phyloP scores from a whole-genome alignment of 2,797 vertebrate genomes.

The Amblyraja radiata region DNA sequence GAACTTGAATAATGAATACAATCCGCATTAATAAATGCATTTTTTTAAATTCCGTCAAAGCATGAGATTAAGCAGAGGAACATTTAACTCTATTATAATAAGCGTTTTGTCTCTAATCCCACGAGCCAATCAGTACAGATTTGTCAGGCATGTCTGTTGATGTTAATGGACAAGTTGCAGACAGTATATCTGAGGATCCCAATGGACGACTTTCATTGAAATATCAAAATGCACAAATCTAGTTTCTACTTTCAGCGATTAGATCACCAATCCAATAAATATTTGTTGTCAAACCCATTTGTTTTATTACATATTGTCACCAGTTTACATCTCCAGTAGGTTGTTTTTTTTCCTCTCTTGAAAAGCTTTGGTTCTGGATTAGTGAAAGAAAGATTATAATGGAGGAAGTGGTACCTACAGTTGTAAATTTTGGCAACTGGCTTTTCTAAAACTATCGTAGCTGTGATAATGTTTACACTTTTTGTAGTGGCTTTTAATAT shows the following conservation, averaged over 20 bases:
- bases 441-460: neutral
- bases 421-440: neutral
- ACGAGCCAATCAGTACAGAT: conserved; percentile 14
- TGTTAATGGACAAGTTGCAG: neutral
- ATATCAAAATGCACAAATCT: neutral
- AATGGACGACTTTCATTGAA: neutral
- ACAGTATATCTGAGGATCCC: neutral
- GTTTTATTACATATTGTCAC: neutral
- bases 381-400: neutral
- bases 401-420: neutral
- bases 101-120: neutral
- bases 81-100: neutral
- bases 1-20: neutral
- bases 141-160: neutral
- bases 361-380: neutral
- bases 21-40: neutral
- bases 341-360: neutral
- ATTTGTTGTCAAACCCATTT: neutral
- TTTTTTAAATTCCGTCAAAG: neutral
- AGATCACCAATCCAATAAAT: neutral
- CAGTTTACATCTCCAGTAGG: neutral
- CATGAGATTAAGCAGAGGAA: neutral
- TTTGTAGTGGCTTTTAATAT: neutral
- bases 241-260: neutral
- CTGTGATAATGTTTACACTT: neutral